Base-by-base conservation (phyloP, 2,888 invertebrate genomes). In the Acleris literana region DNA sequence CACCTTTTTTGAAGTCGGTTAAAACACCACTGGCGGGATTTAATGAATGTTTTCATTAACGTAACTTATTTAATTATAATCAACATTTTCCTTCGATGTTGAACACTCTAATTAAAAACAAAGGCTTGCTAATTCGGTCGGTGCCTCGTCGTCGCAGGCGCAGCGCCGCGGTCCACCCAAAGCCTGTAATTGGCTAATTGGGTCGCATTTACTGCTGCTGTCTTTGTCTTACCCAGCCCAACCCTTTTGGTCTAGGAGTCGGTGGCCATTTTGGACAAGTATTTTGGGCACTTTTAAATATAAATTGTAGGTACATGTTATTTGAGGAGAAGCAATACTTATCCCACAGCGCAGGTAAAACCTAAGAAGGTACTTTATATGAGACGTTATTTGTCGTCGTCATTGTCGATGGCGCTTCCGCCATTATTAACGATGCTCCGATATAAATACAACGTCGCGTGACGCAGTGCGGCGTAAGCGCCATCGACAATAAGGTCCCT, bases 101-200 rank as follows among this genome's bases (percentile, higher is more conserved):
- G 33, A 22, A 22, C 56, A 4, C 18, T 18, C 1, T 20, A 49
- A 49, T 49, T 49, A 20, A 49, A 39, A 49, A 49, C 49, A 49
- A 20, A 17, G 49, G 20, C 49, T 20, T 18, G 49, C 11, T 49
- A 49, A 49, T 49, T 20, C 13, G 9, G 4, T 9, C 39, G 1
- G 13, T 4, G 39, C 4, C 39, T 1, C 4, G 39, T 3, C 33
- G 33, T 11, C 39, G 39, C 33, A 46, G 44, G 44, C 20, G 49
- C 49, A 22, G 71, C 70, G 66, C 72, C 70, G 72, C 65, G 71
- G 68, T 43, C 72, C 74, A 71, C 75, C 72, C 67, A 69, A 74
- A 69, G 70, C 71, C 66, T 74, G 75, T 78, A 77, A 80, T 78
- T 78, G 73, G 70, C 65, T 75, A 71, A 79, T 77, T 77, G 58